Base-by-base conservation (phyloP, 2,797 vertebrate genomes). In the Coregonus suidteri region DNA sequence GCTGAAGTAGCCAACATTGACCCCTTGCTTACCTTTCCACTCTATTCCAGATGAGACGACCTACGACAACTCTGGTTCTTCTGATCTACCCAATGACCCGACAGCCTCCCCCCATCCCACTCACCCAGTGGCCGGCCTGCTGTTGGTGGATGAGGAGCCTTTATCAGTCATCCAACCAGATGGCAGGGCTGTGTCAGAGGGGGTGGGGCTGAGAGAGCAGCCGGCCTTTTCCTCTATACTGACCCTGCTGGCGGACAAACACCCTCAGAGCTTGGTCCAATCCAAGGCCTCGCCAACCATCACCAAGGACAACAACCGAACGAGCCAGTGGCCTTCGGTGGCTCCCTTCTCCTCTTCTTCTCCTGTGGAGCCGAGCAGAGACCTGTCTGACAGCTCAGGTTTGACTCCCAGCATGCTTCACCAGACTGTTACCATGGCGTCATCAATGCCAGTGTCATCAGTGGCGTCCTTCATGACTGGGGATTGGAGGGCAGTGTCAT, bases 381-480 rank as follows among this genome's bases (percentile, higher is more conserved):
- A 82, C 77, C 75, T 75, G 51, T 81, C 82, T 3, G 79, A 89
- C 67, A 81, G 87, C 88, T 94, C 96, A 98, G 97, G 98, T 99
- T 94, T 96, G 96, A 93, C 87, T 90, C 88, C 82, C 75, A 88
- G 86, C 84, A 90, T 89, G 90, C 93, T 87, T 90, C 82, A 82
- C 75, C 85, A 83, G 68, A 75, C 20, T 69, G 41, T 79, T 75
- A 64, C 25, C 62, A 30, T 76, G 54, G 37, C 68, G 76, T 77
- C 69, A 1, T n/a, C 66, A 69, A 71, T 79, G 47, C 76, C 81
- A 37, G 71, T n/a, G 34, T 68, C 79, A 80, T 85, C 80, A 25
- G 79, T 74, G 73, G 35, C 86, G 64, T 81, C 71, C 15, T 78
- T 86, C 7, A 79, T 72, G n/a, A 52, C 25, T 75, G 37, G 35